phyloP scores from a whole-genome alignment of 2,113 vertebrate genomes.

The Okapia johnstoni region DNA sequence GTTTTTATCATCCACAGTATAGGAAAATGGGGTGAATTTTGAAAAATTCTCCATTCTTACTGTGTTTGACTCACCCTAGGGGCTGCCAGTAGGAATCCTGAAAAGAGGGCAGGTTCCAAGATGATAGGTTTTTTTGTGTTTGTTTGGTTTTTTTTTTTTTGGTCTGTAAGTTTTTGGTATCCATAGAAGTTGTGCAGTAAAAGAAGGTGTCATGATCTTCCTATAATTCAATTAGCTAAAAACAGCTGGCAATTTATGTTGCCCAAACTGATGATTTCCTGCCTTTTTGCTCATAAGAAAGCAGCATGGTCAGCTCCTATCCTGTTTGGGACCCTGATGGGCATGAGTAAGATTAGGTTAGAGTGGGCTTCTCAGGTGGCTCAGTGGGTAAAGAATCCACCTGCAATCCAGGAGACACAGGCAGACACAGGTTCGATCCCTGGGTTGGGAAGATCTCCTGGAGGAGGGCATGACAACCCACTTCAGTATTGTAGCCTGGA shows the following conservation, averaged over 20 bases:
- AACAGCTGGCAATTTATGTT: neutral
- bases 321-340: neutral
- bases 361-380: neutral
- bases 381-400: neutral
- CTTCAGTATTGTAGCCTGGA: neutral
- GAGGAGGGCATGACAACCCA: neutral
- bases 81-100: neutral
- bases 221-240: neutral
- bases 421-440: neutral
- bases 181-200: neutral
- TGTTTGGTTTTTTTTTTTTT: neutral
- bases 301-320: neutral
- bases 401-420: neutral
- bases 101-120: neutral
- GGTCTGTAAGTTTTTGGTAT: neutral
- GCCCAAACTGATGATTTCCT: neutral
- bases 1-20: neutral
- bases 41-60: neutral
- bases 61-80: neutral
- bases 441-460: neutral
- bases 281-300: neutral
- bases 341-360: neutral
- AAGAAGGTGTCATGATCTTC: neutral
- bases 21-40: neutral
- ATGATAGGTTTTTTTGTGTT: neutral